Evolutionary conservation across 1,140 invertebrate species (phyloP), one percentile per base, ranked within the genome.

Genomic region (Polyergus mexicanus): DNA sequence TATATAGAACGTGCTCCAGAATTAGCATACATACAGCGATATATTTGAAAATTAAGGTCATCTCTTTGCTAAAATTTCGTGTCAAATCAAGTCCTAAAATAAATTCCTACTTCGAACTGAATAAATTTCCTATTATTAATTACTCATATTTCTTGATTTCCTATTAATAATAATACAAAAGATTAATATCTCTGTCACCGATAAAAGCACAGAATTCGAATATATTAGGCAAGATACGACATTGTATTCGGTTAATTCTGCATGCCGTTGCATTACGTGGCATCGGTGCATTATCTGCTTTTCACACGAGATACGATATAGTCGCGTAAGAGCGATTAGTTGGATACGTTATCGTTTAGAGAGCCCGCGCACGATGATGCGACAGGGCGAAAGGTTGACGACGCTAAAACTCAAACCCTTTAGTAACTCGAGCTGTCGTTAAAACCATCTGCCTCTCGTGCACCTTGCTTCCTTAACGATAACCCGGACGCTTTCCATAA

Each of bases 221-320:
- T 41, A 63, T 19, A 63, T 44, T 19, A 13, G n/a, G n/a, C 3
- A 25, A n/a, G 3, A 11, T 47, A 28, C 22, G 8, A 58, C 13
- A 58, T 63, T 71, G 35, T 22, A 8, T 22, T 54, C 28, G 35
- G 62, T 88, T 88, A 32, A 88, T 56, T 63, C 54, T 19, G 38
- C 22, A 75, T 16, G 28, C 44, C n/a, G 44, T 16, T 58, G 84
- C 69, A 85, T 86, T 75, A 58, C 56, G 77, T 11, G 77, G 66
- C 77, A 77, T 89, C 84, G 44, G 84, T 89, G 87, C 77, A 89
- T 89, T 89, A 89, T 86, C 88, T 86, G 84, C 62, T 89, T 86
- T 84, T 83, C 47, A 75, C 78, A 38, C 68, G 58, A 84, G 68
- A 41, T 62, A 66, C 51, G 44, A 28, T 60, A 54, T 25, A 60